Conservation (phyloP, 2,797 vertebrate genomes). For the Ambastaia sidthimunki region DNA sequence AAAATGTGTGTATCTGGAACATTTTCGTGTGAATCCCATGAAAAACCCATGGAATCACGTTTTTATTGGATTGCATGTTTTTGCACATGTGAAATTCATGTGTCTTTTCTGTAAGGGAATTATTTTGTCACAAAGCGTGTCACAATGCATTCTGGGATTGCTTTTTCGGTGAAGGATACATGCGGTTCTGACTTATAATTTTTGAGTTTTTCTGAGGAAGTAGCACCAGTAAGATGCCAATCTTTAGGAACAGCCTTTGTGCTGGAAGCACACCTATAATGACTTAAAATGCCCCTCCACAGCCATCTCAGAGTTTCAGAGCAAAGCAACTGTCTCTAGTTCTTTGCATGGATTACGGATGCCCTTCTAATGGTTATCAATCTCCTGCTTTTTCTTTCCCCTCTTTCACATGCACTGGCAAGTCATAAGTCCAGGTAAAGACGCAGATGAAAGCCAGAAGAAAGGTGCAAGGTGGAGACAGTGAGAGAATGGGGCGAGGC, state of each 20-base stretch:
- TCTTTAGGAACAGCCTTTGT: background rate
- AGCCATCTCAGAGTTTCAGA: background rate
- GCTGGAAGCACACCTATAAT: background rate
- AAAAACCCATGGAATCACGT: too few relatives aligned
- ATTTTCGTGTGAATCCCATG: too few relatives aligned
- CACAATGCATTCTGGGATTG: background rate
- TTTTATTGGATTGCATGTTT: too few relatives aligned
- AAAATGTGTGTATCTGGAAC: too few relatives aligned
- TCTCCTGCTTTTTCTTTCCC: background rate
- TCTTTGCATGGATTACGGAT: background rate
- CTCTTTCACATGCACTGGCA: background rate
- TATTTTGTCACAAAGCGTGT: background rate
- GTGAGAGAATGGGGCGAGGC: constrained; percentile 18
- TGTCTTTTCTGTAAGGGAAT: too few relatives aligned
- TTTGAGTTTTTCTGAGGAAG: background rate
- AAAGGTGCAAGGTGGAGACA: background rate
- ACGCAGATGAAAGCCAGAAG: constrained; percentile 21
- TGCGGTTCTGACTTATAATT: background rate
- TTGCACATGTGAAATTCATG: too few relatives aligned
- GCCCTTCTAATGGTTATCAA: background rate
- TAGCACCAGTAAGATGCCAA: background rate
- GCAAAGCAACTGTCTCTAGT: background rate
- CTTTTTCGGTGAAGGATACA: background rate
- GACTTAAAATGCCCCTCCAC: background rate
- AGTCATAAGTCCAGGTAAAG: constrained; percentile 13